Evolutionary conservation across 2,797 vertebrate genomes (phyloP), one percentile per base, ranked within the genome.

Genomic region (Esox masquinongy): DNA sequence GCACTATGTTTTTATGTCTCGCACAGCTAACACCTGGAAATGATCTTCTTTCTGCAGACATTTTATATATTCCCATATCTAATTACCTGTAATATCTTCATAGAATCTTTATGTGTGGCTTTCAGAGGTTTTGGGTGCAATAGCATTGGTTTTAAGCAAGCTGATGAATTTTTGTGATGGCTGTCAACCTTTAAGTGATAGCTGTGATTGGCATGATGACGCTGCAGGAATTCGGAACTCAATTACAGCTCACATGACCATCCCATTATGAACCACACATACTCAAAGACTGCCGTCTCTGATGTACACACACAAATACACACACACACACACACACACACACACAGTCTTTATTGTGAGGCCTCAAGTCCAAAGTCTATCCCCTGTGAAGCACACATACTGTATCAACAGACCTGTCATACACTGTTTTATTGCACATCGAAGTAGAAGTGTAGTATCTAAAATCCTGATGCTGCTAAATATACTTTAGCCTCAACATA

Each of bases 181-280:
- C 78, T 76, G 82, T 70, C 77, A 77, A 82, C 83, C 84, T 31
- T 79, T 71, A 53, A 78, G 76, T 82, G 85, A 85, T 73, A 83
- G 82, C 72, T 81, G 75, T 77, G 81, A 83, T 85, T 80, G 85
- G 86, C 86, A 84, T 89, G 88, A 90, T 86, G 83, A 84, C 85
- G 56, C 85, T 29, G 50, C 85, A 78, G 85, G 82, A 79, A 86
- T 81, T 85, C 87, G 86, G 86, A 89, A 90, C 82, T 81, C 85
- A 81, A 81, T 77, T 79, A 72, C 71, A 74, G 82, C 84, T 86
- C 78, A 85, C 87, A 82, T 83, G 63, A 47, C 72, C 75, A 70
- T 80, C 78, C 79, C 83, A 76, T 77, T 77, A 50, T 74, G 74
- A 85, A 75, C 49, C 70, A 3, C 16, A 74, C 79, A 80, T 76